Evolutionary conservation across 2,888 invertebrate species (phyloP), one percentile per base, ranked within the genome.

Genomic region (Trichacis sp.): DNA sequence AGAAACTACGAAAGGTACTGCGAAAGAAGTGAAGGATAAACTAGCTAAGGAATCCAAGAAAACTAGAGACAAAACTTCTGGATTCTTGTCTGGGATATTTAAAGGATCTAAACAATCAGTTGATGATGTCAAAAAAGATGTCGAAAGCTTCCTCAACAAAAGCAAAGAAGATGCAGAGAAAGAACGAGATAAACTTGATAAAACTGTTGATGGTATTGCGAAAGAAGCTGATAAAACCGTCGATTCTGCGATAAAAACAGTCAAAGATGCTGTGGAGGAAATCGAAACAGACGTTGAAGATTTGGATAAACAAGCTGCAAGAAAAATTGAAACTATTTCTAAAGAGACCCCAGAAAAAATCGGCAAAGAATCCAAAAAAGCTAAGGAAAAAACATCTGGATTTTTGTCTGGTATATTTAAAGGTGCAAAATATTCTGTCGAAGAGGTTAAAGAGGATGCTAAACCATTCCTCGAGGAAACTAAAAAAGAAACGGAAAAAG

Each of bases 51-150:
- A 24, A 8, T 24, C 24, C 24, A 24, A 24, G 8, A 24, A 24
- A 24, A 8, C 24, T 24, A 24, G 8, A 24, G 24, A 24, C 12
- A 63, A 67, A 40, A 47, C 50, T 2, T 45, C 63, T 17, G 73
- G 73, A 0, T 75, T 77, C 46, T 56, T 77, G 0, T 74, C 76
- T 0, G 74, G 75, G 0, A 60, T 77, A 1, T 65, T 68, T n/a
- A 71, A 64, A 42, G 55, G 64, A 0, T 5, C 24, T 3, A 24
- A 24, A 24, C 3, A 24, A 24, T 24, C 24, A 3, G 24, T 24
- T 3, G 24, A 24, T 24, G 24, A 24, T 5, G 24, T 8, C 3
- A 24, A 24, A 24, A 24, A 24, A 24, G 24, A 24, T 8, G 3
- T 24, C 8, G 24, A 24, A 8, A 24, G 24, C 24, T 3, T 24